Base-by-base conservation (phyloP, 2,888 invertebrate species). In the Cabera pusaria region DNA sequence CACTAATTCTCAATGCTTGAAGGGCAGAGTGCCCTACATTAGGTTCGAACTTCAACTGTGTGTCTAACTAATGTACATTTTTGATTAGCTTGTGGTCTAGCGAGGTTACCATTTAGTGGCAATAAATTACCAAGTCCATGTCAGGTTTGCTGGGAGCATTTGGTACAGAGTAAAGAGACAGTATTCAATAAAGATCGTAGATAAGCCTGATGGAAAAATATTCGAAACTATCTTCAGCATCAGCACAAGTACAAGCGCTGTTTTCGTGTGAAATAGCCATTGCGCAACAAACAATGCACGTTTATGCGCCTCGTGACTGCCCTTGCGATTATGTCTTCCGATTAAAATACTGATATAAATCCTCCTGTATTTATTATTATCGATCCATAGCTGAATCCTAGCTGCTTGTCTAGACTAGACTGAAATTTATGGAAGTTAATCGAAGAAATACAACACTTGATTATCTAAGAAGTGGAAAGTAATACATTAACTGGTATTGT, bases 341-440 rank as follows among this genome's bases (percentile, higher is more conserved):
- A 86, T 86, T 84, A 83, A 72, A 72, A 68, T 67, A 53, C 72
- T 73, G 73, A 83, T 83, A 85, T 85, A 84, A 85, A 85, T 85
- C 70, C 73, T 49, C 68, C 65, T 61, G 71, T 82, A 81, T 84
- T 84, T 83, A 83, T 82, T 80, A 71, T 45, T 70, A 74, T 77
- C 76, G 80, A 76, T 79, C 69, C 47, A 40, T 59, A 63, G 59
- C 54, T 64, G 34, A 38, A 34, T 37, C 37, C 43, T 50, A 44
- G 38, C 19, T 16, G 32, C 37, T 33, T 19, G 19, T 14, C 26
- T 18, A 18, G 29, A 50, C 43, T 41, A 18, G 29, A 50, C 43
- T 41, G 28, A 53, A 53, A 51, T 58, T 64, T 64, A 64, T 61
- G 50, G 50, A 41, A 52, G 51, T 33, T 44, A 43, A 33, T 49